Evolutionary conservation across 1,140 invertebrate species (phyloP), one percentile per base, ranked within the genome.

Genomic region (Plutomurus gul): DNA sequence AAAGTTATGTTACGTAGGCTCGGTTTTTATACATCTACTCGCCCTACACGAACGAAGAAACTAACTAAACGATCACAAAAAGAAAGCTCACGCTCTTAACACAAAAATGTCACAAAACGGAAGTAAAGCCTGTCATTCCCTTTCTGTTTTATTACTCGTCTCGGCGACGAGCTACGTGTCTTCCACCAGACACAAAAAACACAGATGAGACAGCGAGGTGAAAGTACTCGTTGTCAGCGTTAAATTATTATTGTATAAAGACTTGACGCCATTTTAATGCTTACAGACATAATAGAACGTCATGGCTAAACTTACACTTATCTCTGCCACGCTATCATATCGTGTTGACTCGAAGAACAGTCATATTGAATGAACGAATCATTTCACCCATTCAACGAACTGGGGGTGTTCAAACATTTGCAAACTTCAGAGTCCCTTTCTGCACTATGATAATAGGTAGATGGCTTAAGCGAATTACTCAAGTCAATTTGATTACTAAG

Each of bases 91-190:
- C 16, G 56, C 13, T 65, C 27, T 65, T 65, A 65, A 36, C 27
- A 65, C 56, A 65, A 65, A 65, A 65, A 65, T 65, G 56, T 65
- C 56, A 65, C 27, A 33, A 65, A 65, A 65, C 56, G 56, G 56
- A 65, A 65, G 56, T 27, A 65, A 65, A 25, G 56, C 56, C 30
- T 65, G 56, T 65, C 56, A 65, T 65, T 65, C 51, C 51, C 25
- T 49, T 60, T 60, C 51, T 60, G 51, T 60, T 60, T 60, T 60
- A 60, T 60, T 60, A n/a, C 51, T 60, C n/a, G 51, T 60, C 27
- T 10, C 16, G 25, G 51, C 22, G 13, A 60, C 25, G 27, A 60
- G 51, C 51, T 60, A 30, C 33, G 46, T 49, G 51, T 60, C 51
- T 60, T 60, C 18, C 25, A 16, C 27, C 13, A 33, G 25, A 60